Evolutionary conservation across 2,797 vertebrate genomes (phyloP), one percentile per base, ranked within the genome.

Genomic region (Aselliscus stoliczkanus): DNA sequence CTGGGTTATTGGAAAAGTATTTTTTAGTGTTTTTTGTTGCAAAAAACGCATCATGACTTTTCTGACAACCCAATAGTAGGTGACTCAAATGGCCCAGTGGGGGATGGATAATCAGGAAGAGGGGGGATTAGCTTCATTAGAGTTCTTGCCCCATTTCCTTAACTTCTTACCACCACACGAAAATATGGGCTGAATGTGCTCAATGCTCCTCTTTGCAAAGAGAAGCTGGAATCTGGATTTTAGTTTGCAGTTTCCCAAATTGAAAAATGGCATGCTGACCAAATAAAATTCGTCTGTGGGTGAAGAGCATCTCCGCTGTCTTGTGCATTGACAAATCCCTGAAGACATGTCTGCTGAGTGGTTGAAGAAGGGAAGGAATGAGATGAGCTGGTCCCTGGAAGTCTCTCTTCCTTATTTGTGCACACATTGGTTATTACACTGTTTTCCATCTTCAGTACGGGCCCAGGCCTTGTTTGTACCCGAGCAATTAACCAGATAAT

Each of bases 211-310:
- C 93, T 69, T 23, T 39, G 5, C 42, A 37, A 86, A 94, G 52
- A 82, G 37, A 96, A 94, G 34, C 44, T 69, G 42, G 54, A 83
- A 87, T 87, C 52, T 93, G 52, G 82, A 96, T 91, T 95, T 84
- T 72, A 76, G 93, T 37, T 18, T n/a, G 90, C 93, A 90, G 83
- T 96, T 69, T 93, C 47, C 25, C 21, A 77, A 47, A 60, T 73
- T 81, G 39, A 50, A 42, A 76, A 83, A 73, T 15, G 54, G 31
- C 73, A 47, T 0, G 1, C 70, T 42, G 44, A 34, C 18, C 60
- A 89, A 89, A 86, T 80, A 65, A 84, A 93, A 64, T 37, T 86
- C 15, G 14, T 69, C 60, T 87, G 65, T 31, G 67, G 73, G 65
- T 75, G 20, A 65, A 89, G 86, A 67, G 25, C 54, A 39, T 92